A percentile compares a stretch with the other conserved stretches of the same genome.
These are phyloP conservation scores for Halocaridina rubra DNA, from an alignment of 2,888 invertebrate genomes.

Conservation along the genomic window DNA sequence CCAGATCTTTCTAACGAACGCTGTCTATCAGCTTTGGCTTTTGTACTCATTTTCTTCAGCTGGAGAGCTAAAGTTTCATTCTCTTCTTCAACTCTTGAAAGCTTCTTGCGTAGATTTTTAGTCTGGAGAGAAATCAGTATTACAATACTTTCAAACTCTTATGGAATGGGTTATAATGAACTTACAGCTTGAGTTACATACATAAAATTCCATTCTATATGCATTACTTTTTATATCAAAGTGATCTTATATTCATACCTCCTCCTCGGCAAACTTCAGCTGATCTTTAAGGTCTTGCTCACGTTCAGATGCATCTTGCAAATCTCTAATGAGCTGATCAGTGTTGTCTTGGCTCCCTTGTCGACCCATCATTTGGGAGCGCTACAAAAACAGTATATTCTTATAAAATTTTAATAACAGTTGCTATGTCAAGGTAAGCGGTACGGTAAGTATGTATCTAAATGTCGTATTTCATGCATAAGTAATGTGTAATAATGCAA, in stretches of 20 bases:
- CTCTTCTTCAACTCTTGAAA: constrained; percentile 94
- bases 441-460: too few relatives aligned
- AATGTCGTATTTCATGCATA: too few relatives aligned
- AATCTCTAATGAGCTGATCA: constrained; percentile 81
- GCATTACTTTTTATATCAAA: too few relatives aligned
- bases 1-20: constrained; percentile 53
- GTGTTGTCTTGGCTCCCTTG: constrained; percentile 60
- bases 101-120: constrained; percentile 83
- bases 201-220: too few relatives aligned
- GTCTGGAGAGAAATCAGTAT: constrained; percentile 11
- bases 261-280: constrained; percentile 91
- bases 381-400: not conserved
- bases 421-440: too few relatives aligned
- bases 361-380: constrained; percentile 57
- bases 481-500: too few relatives aligned
- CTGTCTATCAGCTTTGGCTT: constrained; percentile 71
- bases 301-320: constrained; percentile 91
- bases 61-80: constrained; percentile 95
- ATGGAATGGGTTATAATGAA: too few relatives aligned
- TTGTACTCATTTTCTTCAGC: constrained; percentile 94
- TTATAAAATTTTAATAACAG: too few relatives aligned
- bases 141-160: too few relatives aligned
- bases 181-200: too few relatives aligned
- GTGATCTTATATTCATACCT: too few relatives aligned
- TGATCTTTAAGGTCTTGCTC: constrained; percentile 95